Evolutionary conservation across 2,797 vertebrate genomes (phyloP), one percentile per base, ranked within the genome.

Genomic region (Protosalanx chinensis): DNA sequence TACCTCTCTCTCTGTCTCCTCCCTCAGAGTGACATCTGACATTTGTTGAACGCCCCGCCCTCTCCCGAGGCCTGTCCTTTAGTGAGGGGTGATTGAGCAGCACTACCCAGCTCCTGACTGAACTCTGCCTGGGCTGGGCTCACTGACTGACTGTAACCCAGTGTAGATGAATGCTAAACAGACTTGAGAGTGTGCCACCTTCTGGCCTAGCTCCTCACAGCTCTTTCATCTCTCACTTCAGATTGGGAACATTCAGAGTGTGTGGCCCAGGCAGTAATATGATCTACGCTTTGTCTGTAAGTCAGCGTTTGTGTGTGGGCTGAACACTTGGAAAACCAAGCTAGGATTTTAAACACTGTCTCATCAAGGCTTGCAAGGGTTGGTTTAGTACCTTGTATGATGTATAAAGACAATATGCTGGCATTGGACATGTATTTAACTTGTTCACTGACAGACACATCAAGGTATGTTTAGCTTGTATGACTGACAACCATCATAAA

Each of bases 141-240:
- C 15, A 5, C 15, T n/a, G 35, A 68, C 62, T 76, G 46, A 73
- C 72, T 49, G 37, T 76, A 70, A 70, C 81, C 78, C 84, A 79
- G 77, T 63, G 56, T 13, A 41, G 51, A 60, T 81, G 82, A 85
- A 86, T 86, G 69, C 73, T 82, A 83, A 88, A 76, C 64, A 62
- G 65, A 23, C 67, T 65, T 67, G 71, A 33, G 63, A 57, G 76
- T n/a, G 37, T 12, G 27, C 75, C 68, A 81, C 81, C 82, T 78
- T 37, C 67, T 78, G 70, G 77, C 77, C 71, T 60, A 7, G n/a
- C 3, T 5, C 37, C 72, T 79, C 76, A 72, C 74, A 0, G 46
- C 67, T 72, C 65, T 16, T 56, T 69, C 67, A 46, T 57, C 67
- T 41, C 56, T 7, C 32, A 64, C 46, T 32, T 23, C 41, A 61